Evolutionary conservation across 1,140 invertebrate species (phyloP), one percentile per base, ranked within the genome.

Genomic region (Diachasma alloeum): DNA sequence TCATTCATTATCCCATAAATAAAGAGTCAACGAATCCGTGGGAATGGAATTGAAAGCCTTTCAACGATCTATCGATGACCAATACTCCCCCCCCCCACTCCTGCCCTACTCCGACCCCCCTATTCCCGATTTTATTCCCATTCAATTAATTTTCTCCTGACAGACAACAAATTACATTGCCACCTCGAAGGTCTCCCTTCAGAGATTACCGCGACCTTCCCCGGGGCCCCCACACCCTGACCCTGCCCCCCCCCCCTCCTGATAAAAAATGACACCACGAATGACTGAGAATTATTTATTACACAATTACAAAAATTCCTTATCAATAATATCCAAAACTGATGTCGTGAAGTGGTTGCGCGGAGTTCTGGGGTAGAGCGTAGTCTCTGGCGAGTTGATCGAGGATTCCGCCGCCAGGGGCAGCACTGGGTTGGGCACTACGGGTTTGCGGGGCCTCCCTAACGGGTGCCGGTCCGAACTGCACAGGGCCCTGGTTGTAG

Each of bases 361-460:
- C 91, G 10, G 90, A 91, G 46, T 92, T 92, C 81, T 93, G 90
- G 0, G 95, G 94, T 19, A 96, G 86, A 13, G 94, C 93, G 82
- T 94, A 96, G 79, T 96, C 94, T 82, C 93, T 92, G 19, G 94
- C 93, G n/a, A 96, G 90, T 82, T 95, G 94, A 82, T 96, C 95
- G 17, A 96, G 88, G 83, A 95, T 92, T n/a, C 94, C 93, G 48
- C 92, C 92, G 31, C 86, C 85, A 37, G 85, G 71, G 84, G 82
- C 74, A 81, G 87, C 85, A 81, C 90, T 78, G 19, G 86, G 76
- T 66, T 53, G 13, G 8, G 56, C 17, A 39, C 36, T 24, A 24
- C 53, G 15, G 8, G 56, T 0, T 4, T 24, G 56, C 11, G 70
- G 24, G 11, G 85, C 17, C 39, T 89, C 88, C n/a, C 87, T 90